Conservation (phyloP, 2,797 vertebrate species). For the Margarornis squamiger region DNA sequence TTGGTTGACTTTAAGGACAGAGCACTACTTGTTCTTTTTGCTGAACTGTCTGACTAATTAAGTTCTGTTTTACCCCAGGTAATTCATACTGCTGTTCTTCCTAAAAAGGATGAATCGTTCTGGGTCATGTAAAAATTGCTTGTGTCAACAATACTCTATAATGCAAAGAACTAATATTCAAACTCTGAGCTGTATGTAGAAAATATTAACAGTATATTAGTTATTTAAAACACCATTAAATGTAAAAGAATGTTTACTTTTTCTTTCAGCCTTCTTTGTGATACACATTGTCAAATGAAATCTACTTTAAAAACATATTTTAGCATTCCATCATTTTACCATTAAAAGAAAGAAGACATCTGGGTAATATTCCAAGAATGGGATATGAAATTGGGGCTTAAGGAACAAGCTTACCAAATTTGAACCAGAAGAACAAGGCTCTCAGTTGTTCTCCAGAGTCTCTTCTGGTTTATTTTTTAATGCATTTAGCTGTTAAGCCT, state of each 20-base stretch:
- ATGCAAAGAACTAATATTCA: not conserved
- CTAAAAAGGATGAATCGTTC: not conserved
- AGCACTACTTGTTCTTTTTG: not conserved
- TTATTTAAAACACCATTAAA: not conserved
- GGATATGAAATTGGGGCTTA: not conserved
- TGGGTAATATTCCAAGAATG: not conserved
- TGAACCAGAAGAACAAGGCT: not conserved
- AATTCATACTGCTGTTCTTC: not conserved
- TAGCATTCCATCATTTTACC: not conserved
- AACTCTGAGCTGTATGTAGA: not conserved
- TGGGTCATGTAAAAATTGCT: not conserved
- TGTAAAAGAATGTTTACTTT: not conserved
- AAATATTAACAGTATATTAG: not conserved
- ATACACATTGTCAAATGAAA: not conserved
- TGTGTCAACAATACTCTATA: not conserved
- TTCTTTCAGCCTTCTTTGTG: not conserved
- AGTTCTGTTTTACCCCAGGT: not conserved
- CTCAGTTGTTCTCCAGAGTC: not conserved
- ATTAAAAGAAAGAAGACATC: not conserved
- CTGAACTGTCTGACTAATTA: not conserved
- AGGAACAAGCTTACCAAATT: not conserved
- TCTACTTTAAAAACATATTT: not conserved
- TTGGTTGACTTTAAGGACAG: not conserved
- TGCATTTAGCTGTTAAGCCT: not conserved
- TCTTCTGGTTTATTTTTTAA: not conserved